Percentiles rank a stretch among this genome's conserved stretches.
Evolutionary conservation across 2,113 vertebrate species (phyloP).

Genomic region (Origma solitaria): DNA sequence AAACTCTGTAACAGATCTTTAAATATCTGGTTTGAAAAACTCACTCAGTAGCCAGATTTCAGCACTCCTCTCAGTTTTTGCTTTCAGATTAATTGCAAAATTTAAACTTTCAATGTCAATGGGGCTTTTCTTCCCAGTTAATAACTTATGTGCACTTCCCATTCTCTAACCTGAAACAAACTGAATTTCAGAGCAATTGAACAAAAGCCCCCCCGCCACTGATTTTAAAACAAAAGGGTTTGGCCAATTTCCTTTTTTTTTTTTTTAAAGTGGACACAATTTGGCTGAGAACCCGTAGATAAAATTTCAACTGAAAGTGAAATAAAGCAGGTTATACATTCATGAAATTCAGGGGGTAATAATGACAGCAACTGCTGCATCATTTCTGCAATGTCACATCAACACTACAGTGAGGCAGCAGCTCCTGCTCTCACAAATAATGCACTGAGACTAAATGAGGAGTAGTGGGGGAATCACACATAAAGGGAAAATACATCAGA

Average conservation of each 20-base stretch:
- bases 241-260: background rate
- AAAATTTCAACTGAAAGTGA: slow-evolving; percentile 39
- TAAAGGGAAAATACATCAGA: slow-evolving; percentile 49
- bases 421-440: slow-evolving; percentile 31
- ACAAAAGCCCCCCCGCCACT: background rate
- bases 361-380: background rate
- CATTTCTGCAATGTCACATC: background rate
- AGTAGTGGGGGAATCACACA: background rate
- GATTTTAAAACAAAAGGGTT: background rate
- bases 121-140: background rate
- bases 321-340: slow-evolving; percentile 50
- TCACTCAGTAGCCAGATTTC: background rate
- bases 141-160: background rate
- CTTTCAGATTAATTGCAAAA: background rate
- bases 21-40: background rate
- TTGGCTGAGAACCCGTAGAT: slow-evolving; percentile 10
- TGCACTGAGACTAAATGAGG: slow-evolving; percentile 25
- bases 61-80: background rate
- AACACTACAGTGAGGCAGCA: background rate
- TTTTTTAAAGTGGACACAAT: background rate
- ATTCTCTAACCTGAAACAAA: background rate
- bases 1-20: background rate
- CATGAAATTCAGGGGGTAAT: slow-evolving; percentile 26
- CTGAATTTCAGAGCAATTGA: background rate
- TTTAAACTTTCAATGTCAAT: background rate